Conservation (phyloP, 2,888 invertebrate species). For the Tinea semifulvella region DNA sequence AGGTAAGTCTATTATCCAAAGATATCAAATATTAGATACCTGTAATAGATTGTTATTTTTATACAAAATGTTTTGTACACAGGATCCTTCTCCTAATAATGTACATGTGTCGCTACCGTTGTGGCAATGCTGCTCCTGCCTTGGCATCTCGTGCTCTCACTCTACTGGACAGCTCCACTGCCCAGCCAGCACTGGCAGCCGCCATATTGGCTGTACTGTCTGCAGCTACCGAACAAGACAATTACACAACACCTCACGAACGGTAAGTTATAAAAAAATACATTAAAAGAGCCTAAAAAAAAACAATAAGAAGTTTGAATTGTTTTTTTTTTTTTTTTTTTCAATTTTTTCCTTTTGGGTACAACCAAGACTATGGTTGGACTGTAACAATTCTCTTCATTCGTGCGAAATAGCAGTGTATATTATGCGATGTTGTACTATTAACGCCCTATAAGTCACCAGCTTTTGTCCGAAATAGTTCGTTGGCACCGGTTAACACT, state of each 20-base stretch:
- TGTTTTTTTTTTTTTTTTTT: neutral
- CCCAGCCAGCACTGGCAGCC: conserved; percentile 48
- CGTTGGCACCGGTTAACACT: too few species aligned
- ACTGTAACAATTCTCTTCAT: too few species aligned
- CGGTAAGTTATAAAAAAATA: neutral
- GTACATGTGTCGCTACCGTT: conserved; percentile 80
- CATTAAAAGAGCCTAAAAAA: neutral
- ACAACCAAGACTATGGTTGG: too few species aligned
- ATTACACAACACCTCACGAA: neutral
- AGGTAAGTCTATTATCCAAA: conserved; percentile 64
- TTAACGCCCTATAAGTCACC: too few species aligned
- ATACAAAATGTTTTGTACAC: conserved; percentile 16
- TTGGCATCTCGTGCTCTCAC: conserved; percentile 62
- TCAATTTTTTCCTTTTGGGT: too few species aligned
- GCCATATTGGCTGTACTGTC: conserved; percentile 46
- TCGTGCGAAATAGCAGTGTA: too few species aligned
- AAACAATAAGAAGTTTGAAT: neutral
- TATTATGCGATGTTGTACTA: too few species aligned
- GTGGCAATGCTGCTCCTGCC: conserved; percentile 70
- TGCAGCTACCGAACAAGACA: conserved; percentile 29
- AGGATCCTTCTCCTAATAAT: conserved; percentile 88
- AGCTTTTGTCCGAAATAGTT: too few species aligned
- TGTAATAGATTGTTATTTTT: too few species aligned
- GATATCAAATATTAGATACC: too few species aligned
- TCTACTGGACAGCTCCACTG: conserved; percentile 28